Conservation (phyloP, 1,140 invertebrate species). For the Drosophila pachea region DNA sequence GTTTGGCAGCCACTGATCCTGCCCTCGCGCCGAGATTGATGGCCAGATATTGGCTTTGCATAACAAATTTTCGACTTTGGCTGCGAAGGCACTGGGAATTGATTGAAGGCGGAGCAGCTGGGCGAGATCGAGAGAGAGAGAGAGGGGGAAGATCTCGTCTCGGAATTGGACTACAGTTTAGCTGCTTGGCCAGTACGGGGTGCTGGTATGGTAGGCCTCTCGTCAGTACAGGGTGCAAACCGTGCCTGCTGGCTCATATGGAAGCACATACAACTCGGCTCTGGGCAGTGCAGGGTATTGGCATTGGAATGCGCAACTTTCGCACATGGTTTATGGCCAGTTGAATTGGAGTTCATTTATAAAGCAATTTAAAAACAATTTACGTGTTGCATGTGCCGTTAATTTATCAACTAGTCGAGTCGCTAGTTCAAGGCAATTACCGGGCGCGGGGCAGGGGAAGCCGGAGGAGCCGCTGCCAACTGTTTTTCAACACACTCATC, state of each 20-base stretch:
- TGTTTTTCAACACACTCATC: constrained; percentile 73
- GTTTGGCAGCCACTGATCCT: constrained; percentile 44
- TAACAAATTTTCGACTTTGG: constrained; percentile 52
- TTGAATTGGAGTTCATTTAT: constrained; percentile 75
- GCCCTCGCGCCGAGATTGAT: constrained; percentile 57
- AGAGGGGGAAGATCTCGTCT: no score
- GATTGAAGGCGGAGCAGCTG: constrained; percentile 60
- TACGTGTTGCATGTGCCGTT: constrained; percentile 75
- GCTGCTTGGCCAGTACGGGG: no score
- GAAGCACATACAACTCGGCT: constrained; percentile 15
- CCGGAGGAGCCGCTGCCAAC: constrained; percentile 23
- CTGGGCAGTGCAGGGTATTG: constrained; percentile 9
- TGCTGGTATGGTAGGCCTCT: no score
- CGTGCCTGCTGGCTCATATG: no score
- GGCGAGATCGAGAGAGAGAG: neutral
- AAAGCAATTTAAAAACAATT: constrained; percentile 76
- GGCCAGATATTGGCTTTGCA: constrained; percentile 64
- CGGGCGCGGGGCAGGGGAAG: constrained; percentile 1
- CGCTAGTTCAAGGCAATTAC: constrained; percentile 44
- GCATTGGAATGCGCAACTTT: constrained; percentile 44
- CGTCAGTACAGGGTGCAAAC: no score
- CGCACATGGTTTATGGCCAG: constrained; percentile 56
- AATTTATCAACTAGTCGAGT: constrained; percentile 64
- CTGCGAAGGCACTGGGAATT: neutral
- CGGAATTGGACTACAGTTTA: no score